phyloP scores from a whole-genome alignment of 37 sponge, comb jelly and placozoan species.

The Spongilla lacustris region DNA sequence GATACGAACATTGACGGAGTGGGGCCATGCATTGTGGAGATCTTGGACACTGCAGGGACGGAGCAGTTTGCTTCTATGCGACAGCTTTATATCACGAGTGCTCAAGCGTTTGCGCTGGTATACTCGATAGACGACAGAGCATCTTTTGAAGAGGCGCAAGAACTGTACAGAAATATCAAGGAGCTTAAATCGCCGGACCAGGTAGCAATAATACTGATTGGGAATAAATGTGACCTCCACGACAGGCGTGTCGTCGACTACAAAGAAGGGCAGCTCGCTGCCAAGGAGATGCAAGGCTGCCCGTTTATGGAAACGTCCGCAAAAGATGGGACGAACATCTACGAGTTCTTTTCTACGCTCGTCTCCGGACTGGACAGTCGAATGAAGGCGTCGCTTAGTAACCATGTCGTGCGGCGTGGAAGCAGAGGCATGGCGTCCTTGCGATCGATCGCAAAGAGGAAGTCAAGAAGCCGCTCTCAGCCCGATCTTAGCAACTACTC shows the following conservation, averaged over 20 bases:
- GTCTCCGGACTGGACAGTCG: conserved; percentile 47
- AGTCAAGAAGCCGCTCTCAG: conserved; percentile 48
- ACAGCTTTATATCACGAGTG: conserved; percentile 80
- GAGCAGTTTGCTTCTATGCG: conserved; percentile 88
- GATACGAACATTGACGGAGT: conserved; percentile 75
- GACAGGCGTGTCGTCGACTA: conserved; percentile 55
- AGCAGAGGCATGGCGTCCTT: conserved; percentile 7
- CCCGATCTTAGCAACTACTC: conserved; percentile 60
- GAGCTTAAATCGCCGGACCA: conserved; percentile 37
- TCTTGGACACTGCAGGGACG: conserved; percentile 84
- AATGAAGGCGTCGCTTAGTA: background rate
- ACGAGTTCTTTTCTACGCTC: conserved; percentile 65
- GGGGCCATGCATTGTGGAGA: conserved; percentile 85
- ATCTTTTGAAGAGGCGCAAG: conserved; percentile 70
- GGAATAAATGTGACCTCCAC: conserved; percentile 79
- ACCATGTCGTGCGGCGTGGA: conserved; percentile 6
- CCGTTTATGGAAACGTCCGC: conserved; percentile 85
- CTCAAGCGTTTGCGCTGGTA: conserved; percentile 77
- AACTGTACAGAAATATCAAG: conserved; percentile 69
- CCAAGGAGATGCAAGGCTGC: conserved; percentile 56
- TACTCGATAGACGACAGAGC: conserved; percentile 78
- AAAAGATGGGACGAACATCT: conserved; percentile 72
- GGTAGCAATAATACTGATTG: conserved; percentile 66
- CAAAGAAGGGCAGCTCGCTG: conserved; percentile 61
- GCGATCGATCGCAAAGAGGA: background rate